Conservation (phyloP, 53 echinoderm and acorn worm genomes). For the Stichopus horrens region DNA sequence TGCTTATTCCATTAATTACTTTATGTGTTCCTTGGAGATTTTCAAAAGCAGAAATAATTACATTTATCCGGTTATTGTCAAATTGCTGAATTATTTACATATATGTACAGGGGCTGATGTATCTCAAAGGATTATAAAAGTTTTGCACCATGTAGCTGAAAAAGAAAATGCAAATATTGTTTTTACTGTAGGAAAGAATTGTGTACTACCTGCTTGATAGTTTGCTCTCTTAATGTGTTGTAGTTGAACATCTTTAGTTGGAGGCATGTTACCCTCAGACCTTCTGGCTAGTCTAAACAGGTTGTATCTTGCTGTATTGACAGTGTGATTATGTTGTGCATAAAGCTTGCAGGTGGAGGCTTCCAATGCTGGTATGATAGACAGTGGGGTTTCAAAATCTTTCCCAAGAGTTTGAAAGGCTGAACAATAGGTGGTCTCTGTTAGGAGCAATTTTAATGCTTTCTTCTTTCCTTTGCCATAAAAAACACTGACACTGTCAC, state of each 20-base stretch:
- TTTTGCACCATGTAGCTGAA: no score
- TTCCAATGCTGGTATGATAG: conserved; percentile 10
- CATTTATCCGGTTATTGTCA: no score
- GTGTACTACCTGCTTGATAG: conserved; percentile 32
- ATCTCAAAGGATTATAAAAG: no score
- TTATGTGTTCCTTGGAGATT: no score
- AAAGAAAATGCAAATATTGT: no score
- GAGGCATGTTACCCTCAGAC: conserved; percentile 51
- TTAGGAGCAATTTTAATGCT: conserved; percentile 34
- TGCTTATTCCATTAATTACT: no score
- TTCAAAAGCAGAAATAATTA: no score
- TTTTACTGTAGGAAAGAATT: no score
- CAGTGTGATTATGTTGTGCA: conserved; percentile 8
- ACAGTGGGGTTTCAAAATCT: background rate
- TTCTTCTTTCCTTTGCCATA: conserved; percentile 61
- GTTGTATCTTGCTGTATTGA: conserved; percentile 47
- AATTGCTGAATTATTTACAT: no score
- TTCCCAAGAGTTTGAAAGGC: conserved; percentile 19
- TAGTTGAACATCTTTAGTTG: conserved; percentile 47
- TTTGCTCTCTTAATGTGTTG: conserved; percentile 50
- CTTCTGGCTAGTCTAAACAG: conserved; percentile 43
- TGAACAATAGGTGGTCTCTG: background rate
- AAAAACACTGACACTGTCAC: conserved; percentile 50
- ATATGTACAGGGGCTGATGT: no score
- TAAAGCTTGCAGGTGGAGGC: conserved; percentile 43